These are phyloP conservation scores for Rachycentron canadum DNA, from an alignment of 2,797 vertebrate genomes.

Conservation along the genomic window DNA sequence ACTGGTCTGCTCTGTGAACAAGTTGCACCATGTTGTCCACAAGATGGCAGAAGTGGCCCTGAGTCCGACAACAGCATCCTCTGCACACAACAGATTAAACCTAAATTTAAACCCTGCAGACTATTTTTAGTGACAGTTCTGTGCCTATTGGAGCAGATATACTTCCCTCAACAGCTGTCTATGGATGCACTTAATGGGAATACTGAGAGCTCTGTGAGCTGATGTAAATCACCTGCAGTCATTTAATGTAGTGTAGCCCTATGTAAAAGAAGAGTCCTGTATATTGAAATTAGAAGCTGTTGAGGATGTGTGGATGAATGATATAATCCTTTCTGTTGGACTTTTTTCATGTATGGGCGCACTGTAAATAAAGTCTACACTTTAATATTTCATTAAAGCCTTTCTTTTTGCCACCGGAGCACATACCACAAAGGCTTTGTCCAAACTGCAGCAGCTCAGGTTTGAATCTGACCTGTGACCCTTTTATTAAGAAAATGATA, in stretches of 20 bases:
- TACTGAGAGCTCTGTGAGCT: constrained; percentile 16
- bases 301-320: not conserved
- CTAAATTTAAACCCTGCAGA: constrained; percentile 63
- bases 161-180: constrained; percentile 7
- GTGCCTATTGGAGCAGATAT: constrained; percentile 34
- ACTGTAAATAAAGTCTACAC: not conserved
- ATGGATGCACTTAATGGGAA: constrained; percentile 8
- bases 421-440: too few relatives aligned
- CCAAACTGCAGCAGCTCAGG: too few relatives aligned
- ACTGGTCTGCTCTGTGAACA: constrained; percentile 22
- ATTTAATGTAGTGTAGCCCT: not conserved
- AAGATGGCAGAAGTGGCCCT: constrained; percentile 70
- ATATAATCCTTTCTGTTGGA: not conserved
- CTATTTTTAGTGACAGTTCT: constrained; percentile 73
- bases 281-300: too few relatives aligned
- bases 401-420: too few relatives aligned
- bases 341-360: not conserved
- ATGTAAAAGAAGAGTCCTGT: not conserved
- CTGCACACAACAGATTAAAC: constrained; percentile 46
- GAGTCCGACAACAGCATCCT: constrained; percentile 26
- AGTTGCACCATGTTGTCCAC: constrained; percentile 48
- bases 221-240: not conserved
- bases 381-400: not conserved
- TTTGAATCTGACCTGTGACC: too few relatives aligned
- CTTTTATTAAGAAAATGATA: not conserved